Percentiles rank a stretch among this genome's conserved stretches.
Conservation (phyloP, 2,113 vertebrate genomes). For the Oenanthe melanoleuca region DNA sequence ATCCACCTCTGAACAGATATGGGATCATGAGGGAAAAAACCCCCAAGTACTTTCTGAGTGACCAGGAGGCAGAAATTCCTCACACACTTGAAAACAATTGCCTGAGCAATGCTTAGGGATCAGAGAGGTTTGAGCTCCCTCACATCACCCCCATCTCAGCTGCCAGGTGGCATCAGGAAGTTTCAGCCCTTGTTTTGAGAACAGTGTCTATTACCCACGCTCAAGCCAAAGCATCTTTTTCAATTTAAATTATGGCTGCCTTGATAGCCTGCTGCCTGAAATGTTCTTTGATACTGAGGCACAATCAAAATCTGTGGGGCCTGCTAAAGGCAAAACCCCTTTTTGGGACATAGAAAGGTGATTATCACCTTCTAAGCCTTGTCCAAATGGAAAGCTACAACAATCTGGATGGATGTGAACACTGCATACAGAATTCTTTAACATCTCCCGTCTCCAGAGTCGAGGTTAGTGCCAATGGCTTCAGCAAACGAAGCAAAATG, state of each 20-base stretch:
- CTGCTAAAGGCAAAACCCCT: slow-evolving; percentile 1
- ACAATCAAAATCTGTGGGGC: slow-evolving; percentile 14
- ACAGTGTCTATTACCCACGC: not conserved
- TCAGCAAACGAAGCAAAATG: slow-evolving; percentile 10
- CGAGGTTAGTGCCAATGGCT: not conserved
- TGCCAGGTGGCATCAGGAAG: not conserved
- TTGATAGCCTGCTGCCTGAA: slow-evolving; percentile 47
- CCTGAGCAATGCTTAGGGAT: not conserved
- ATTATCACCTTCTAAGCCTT: slow-evolving; percentile 41
- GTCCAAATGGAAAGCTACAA: slow-evolving; percentile 44
- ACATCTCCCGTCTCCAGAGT: not conserved
- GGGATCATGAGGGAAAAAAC: not conserved
- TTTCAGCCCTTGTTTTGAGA: slow-evolving; percentile 7
- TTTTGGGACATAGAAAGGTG: slow-evolving; percentile 37
- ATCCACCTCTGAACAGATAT: slow-evolving; percentile 11
- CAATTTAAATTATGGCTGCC: slow-evolving; percentile 26
- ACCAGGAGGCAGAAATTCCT: not conserved
- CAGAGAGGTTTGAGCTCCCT: not conserved
- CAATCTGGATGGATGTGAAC: slow-evolving; percentile 2
- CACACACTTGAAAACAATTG: not conserved
- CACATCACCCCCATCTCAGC: not conserved
- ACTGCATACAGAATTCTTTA: not conserved
- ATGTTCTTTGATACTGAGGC: slow-evolving; percentile 23
- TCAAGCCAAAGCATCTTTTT: not conserved
- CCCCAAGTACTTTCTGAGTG: not conserved